A percentile compares a stretch with the other conserved stretches of the same genome.
These are phyloP conservation scores for Drosophila burlai DNA, from an alignment of 1,140 invertebrate species.

Conservation along the genomic window DNA sequence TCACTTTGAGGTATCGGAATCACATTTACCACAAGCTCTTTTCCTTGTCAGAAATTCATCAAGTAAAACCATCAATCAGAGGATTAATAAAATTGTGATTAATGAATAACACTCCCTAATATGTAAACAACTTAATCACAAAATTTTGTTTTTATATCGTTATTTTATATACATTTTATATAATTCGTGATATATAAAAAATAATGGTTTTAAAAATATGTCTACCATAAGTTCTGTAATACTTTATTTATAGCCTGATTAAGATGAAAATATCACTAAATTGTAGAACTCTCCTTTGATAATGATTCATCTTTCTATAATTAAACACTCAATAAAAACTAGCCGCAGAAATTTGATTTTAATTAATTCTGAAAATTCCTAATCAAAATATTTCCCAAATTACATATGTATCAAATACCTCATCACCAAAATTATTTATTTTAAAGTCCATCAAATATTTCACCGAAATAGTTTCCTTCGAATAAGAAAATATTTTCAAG, in stretches of 20 bases:
- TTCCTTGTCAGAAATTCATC: background rate
- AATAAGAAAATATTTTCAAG: background rate
- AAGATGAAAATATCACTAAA: background rate
- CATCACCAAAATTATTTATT: constrained; percentile 16
- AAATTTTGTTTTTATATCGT: no score
- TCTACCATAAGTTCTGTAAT: background rate
- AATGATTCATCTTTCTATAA: constrained; percentile 5
- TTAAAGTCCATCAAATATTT: constrained; percentile 9
- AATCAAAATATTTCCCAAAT: constrained; percentile 1
- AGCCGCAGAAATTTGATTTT: background rate
- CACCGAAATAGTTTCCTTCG: constrained; percentile 1
- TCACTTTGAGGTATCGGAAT: no score
- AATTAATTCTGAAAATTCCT: background rate
- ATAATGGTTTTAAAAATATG: background rate
- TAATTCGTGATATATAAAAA: no score
- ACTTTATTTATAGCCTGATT: background rate
- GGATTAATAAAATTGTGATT: background rate
- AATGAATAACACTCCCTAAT: background rate
- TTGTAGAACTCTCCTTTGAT: background rate
- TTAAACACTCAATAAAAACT: background rate
- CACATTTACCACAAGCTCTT: background rate
- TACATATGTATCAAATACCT: background rate
- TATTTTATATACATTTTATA: no score
- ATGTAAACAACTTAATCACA: background rate
- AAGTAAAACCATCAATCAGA: background rate